Percentiles rank a stretch among this genome's conserved stretches.
phyloP scores from a whole-genome alignment of 1,140 invertebrate genomes.

The Nomia melanderi region DNA sequence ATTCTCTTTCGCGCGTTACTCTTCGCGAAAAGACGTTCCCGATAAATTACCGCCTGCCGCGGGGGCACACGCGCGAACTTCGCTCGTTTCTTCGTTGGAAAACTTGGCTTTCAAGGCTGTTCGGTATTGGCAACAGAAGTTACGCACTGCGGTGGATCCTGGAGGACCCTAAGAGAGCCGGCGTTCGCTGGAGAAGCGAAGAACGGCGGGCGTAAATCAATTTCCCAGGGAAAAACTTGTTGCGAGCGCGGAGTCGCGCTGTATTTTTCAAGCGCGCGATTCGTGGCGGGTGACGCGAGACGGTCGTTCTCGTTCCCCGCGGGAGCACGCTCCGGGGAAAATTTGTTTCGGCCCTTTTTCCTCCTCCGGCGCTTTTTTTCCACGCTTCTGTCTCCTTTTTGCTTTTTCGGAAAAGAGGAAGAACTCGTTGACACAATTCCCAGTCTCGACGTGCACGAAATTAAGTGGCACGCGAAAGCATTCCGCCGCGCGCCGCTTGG shows the following conservation, averaged over 20 bases:
- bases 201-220: slow-evolving; percentile 5
- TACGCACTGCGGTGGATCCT: not conserved
- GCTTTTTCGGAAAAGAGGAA: not conserved
- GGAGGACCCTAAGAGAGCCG: not conserved
- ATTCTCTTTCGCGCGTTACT: slow-evolving; percentile 25
- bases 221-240: not conserved
- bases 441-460: slow-evolving; percentile 23
- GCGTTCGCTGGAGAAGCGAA: not conserved
- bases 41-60: slow-evolving; percentile 28
- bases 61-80: slow-evolving; percentile 16
- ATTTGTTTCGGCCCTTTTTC: not conserved
- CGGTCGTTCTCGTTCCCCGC: not conserved
- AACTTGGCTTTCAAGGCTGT: slow-evolving; percentile 9
- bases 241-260: not conserved
- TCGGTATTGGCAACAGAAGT: too few species aligned
- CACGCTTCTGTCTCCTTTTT: not conserved
- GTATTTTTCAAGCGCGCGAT: not conserved
- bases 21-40: slow-evolving; percentile 1
- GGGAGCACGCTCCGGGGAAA: not conserved
- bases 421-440: slow-evolving; percentile 35
- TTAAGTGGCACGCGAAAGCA: slow-evolving; percentile 33
- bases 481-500: slow-evolving; percentile 10
- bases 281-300: too few species aligned
- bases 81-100: not conserved
- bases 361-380: too few species aligned